Percentiles rank a stretch among this genome's conserved stretches.
phyloP scores from a whole-genome alignment of 2,888 invertebrate genomes.

The Quadriops clusia region DNA sequence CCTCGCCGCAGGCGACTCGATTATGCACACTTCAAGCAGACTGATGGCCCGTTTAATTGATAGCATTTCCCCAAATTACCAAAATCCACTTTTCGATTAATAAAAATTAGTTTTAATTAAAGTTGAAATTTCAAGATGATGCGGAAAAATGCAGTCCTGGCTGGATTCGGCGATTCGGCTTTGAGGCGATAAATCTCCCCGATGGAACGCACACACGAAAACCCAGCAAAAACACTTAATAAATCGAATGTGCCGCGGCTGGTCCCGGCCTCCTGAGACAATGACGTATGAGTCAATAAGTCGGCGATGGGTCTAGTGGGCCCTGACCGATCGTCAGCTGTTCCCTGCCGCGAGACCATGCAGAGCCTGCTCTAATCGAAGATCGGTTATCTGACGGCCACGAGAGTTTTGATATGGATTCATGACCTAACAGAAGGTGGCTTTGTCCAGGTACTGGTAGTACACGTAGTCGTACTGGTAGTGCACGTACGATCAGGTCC shows the following conservation, averaged over 20 bases:
- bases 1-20: too few relatives aligned
- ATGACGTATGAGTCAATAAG: conserved; percentile 36
- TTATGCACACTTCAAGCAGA: too few relatives aligned
- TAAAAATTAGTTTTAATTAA: too few relatives aligned
- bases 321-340: conserved; percentile 37
- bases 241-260: conserved; percentile 26
- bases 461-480: background rate
- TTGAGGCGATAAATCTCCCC: too few relatives aligned
- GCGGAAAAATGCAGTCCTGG: too few relatives aligned
- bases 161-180: too few relatives aligned
- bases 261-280: conserved; percentile 28
- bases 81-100: too few relatives aligned
- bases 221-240: conserved; percentile 24
- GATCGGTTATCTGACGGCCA: conserved; percentile 33
- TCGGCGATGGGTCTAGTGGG: conserved; percentile 34
- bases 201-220: too few relatives aligned
- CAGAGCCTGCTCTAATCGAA: conserved; percentile 33
- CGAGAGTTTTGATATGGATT: conserved; percentile 16
- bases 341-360: conserved; percentile 31
- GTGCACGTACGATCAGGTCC: too few relatives aligned
- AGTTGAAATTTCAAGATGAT: too few relatives aligned
- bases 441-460: conserved; percentile 10
- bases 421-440: conserved; percentile 13
- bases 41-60: too few relatives aligned
- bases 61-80: too few relatives aligned